Percentiles rank a stretch among this genome's conserved stretches.
phyloP scores from a whole-genome alignment of 1,140 invertebrate genomes.

The Oryctes rhinoceros region DNA sequence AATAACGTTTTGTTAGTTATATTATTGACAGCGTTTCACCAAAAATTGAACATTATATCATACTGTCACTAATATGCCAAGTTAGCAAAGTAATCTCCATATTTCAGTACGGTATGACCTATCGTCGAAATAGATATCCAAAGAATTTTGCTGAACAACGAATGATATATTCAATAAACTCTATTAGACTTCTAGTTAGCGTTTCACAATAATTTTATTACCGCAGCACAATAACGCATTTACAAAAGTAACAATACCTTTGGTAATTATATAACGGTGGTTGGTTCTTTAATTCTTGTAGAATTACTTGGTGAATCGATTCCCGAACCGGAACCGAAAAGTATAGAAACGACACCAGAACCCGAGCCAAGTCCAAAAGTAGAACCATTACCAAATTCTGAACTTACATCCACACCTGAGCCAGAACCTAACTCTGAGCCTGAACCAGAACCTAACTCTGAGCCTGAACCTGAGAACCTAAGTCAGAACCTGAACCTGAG shows the following conservation, averaged over 20 bases:
- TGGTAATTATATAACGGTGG: slow-evolving; percentile 43
- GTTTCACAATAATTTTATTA: neutral
- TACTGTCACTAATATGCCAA: neutral
- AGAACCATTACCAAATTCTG: slow-evolving; percentile 42
- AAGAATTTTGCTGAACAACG: neutral
- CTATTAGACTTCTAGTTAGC: neutral
- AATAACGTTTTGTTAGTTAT: neutral
- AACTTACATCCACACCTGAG: slow-evolving; percentile 37
- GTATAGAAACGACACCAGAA: slow-evolving; percentile 51
- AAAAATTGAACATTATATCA: no score
- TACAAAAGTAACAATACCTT: neutral
- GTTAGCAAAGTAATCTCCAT: neutral
- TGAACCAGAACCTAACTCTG: slow-evolving; percentile 39
- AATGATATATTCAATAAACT: neutral
- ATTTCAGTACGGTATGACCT: neutral
- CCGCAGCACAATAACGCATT: neutral
- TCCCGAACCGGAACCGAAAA: slow-evolving; percentile 56
- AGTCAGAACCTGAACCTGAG: slow-evolving; percentile 44
- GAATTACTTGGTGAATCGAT: slow-evolving; percentile 41
- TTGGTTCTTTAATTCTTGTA: slow-evolving; percentile 44
- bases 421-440: slow-evolving; percentile 13
- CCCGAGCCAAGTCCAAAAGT: slow-evolving; percentile 42
- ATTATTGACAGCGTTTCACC: no score
- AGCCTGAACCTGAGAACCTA: slow-evolving; percentile 56
- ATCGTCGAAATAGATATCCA: neutral